phyloP scores from a whole-genome alignment of 2,797 vertebrate genomes.

The Propithecus perrieri region DNA sequence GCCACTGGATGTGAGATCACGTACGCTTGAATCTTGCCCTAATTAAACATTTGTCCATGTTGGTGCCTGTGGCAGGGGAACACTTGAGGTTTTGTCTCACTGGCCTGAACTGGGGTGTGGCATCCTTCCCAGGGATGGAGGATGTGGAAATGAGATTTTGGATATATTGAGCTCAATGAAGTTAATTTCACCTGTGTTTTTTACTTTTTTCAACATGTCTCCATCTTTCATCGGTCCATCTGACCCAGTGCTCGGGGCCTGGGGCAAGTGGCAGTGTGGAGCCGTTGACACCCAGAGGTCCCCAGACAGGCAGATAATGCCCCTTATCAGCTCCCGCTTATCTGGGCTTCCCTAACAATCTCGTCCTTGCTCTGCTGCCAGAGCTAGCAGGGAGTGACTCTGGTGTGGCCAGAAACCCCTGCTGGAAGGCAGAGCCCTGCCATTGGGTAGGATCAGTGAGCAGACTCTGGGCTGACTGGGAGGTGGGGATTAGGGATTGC shows the following conservation, averaged over 20 bases:
- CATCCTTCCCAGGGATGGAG: neutral
- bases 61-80: neutral
- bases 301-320: neutral
- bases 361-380: neutral
- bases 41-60: neutral
- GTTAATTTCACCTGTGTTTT: too few species aligned
- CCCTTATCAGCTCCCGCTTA: neutral
- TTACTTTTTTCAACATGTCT: too few species aligned
- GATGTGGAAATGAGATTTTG: too few species aligned
- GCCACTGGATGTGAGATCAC: neutral
- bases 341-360: neutral
- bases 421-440: neutral
- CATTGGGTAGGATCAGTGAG: slow-evolving; percentile 39
- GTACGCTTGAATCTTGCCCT: neutral
- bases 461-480: slow-evolving; percentile 55
- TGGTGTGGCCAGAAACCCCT: neutral
- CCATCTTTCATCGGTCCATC: neutral
- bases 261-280: neutral
- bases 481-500: neutral
- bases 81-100: neutral
- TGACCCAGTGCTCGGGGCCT: neutral
- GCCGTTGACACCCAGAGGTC: neutral
- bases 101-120: neutral
- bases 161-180: too few species aligned
- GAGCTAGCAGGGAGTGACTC: neutral